Evolutionary conservation across 2,113 vertebrate species (phyloP), one percentile per base, ranked within the genome.

Genomic region (Phrynocephalus versicolor): DNA sequence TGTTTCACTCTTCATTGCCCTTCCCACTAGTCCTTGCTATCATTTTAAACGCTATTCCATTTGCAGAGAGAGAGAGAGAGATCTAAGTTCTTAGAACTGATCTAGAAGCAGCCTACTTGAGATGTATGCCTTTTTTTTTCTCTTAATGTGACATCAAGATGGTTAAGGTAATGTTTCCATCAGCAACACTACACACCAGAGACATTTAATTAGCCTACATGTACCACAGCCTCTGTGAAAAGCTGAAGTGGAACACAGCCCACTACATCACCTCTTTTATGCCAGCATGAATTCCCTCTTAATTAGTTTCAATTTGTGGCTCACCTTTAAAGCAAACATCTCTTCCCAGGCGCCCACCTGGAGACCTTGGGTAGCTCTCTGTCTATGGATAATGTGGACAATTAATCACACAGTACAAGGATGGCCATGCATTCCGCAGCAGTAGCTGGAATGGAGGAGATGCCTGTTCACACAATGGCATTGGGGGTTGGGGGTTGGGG

Each of bases 401-500:
- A 79, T 85, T 83, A n/a, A 33, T n/a, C 19, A 21, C 19, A 21
- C 51, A 14, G 30, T 81, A 83, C 77, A 51, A 30, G 65, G 33
- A 0, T 0, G 70, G 45, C 7, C 23, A 0, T 2, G 0, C 45
- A 1, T 6, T 85, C 58, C 72, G n/a, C 0, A 0, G 13, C 37
- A 55, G 41, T 0, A 0, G 21, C 37, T 45, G 67, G 57, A 74
- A 1, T 55, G 75, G 73, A 64, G 62, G 8, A 23, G 70, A 81
- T 83, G 57, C 0, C 19, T 27, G 3, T 7, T 39, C 51, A 35
- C n/a, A 82, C 16, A n/a, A 33, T 9, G 41, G 51, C n/a, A n/a
- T n/a, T n/a, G n/a, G n/a, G n/a, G n/a, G n/a, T n/a, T n/a, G n/a
- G n/a, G n/a, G n/a, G n/a, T n/a, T n/a, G n/a, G n/a, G n/a, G n/a